These are phyloP conservation scores for Leucophenga montana DNA, from an alignment of 2,888 invertebrate species.

Conservation along the genomic window DNA sequence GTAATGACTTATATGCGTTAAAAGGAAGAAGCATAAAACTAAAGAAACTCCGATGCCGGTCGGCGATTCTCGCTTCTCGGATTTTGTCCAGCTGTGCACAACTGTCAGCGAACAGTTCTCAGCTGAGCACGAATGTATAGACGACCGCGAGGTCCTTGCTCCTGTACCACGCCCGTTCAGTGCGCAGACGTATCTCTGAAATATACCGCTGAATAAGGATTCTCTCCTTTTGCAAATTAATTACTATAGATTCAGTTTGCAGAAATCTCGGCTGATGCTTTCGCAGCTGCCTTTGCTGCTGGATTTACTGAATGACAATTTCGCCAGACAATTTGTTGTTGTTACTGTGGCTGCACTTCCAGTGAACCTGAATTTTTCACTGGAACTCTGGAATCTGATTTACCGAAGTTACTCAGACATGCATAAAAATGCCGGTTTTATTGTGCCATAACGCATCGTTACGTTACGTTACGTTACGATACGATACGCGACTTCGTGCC, in stretches of 20 bases:
- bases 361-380: constrained; percentile 27
- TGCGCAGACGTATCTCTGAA: constrained; percentile 52
- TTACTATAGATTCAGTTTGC: background rate
- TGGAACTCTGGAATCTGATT: constrained; percentile 23
- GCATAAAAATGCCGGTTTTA: constrained; percentile 67
- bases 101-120: constrained; percentile 9
- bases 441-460: constrained; percentile 52
- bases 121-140: background rate
- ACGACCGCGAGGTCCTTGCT: constrained; percentile 24
- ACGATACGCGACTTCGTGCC: background rate
- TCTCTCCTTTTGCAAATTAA: background rate
- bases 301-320: constrained; percentile 2
- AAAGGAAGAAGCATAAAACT: no score
- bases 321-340: constrained; percentile 2
- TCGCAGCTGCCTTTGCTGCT: background rate
- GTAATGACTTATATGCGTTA: background rate
- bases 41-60: constrained; percentile 13
- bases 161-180: constrained; percentile 62
- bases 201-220: constrained; percentile 49
- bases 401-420: constrained; percentile 49
- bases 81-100: constrained; percentile 24
- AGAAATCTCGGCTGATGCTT: background rate
- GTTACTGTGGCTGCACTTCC: constrained; percentile 9
- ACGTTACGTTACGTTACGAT: constrained; percentile 7
- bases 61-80: background rate